phyloP scores from a whole-genome alignment of 2,797 vertebrate species.

The Iguana delicatissima region DNA sequence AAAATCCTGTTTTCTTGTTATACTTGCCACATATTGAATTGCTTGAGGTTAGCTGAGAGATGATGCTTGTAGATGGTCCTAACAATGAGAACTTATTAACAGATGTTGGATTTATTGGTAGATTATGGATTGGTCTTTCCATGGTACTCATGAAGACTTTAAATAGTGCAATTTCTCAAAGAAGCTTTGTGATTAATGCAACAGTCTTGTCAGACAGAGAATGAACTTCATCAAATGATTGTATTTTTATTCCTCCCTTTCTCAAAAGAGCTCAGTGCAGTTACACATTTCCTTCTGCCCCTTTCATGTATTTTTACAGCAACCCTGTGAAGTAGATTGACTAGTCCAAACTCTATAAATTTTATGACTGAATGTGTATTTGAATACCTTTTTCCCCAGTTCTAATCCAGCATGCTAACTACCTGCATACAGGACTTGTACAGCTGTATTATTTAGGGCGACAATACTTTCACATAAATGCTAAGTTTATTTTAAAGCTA shows the following conservation, averaged over 20 bases:
- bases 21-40: background rate
- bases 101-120: background rate
- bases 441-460: background rate
- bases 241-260: background rate
- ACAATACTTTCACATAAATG: fast-evolving
- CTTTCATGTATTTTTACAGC: background rate
- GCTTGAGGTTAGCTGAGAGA: background rate
- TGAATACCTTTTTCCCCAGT: background rate
- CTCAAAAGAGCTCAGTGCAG: background rate
- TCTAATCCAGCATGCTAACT: background rate
- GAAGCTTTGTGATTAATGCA: background rate
- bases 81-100: background rate
- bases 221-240: background rate
- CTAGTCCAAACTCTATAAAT: background rate
- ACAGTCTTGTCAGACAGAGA: background rate
- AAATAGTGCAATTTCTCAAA: background rate
- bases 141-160: background rate
- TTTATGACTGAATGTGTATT: background rate
- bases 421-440: background rate
- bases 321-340: background rate
- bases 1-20: background rate
- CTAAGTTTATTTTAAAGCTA: fast-evolving
- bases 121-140: background rate
- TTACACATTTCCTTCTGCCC: no score
- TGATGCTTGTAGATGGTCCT: background rate